A percentile compares a stretch with the other conserved stretches of the same genome.
These are phyloP conservation scores for Nymphalis urticae DNA, from an alignment of 2,888 invertebrate genomes.

Conservation along the genomic window DNA sequence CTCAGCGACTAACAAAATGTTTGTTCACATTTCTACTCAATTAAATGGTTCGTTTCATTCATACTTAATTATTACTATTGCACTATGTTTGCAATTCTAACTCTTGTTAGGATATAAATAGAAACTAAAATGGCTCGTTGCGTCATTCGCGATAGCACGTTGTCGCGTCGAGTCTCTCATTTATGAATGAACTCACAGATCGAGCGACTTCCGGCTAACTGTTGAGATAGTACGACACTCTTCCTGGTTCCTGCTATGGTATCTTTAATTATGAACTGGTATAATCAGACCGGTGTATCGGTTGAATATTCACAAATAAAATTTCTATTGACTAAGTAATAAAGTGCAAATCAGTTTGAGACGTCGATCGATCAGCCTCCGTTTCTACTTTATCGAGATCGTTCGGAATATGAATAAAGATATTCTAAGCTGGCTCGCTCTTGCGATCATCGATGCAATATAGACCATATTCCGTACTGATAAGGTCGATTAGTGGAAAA, in stretches of 20 bases:
- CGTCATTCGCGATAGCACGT: constrained; percentile 70
- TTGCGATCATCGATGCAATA: constrained; percentile 48
- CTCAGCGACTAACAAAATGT: constrained; percentile 60
- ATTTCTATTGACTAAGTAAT: constrained; percentile 48
- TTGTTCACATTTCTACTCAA: constrained; percentile 75
- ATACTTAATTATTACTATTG: constrained; percentile 67
- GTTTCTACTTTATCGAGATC: constrained; percentile 73
- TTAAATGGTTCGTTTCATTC: constrained; percentile 77
- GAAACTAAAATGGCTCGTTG: constrained; percentile 54
- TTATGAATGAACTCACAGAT: constrained; percentile 82
- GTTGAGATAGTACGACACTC: constrained; percentile 82
- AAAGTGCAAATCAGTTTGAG: constrained; percentile 56
- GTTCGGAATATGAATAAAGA: constrained; percentile 79
- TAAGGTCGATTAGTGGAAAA: constrained; percentile 55
- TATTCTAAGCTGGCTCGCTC: constrained; percentile 73
- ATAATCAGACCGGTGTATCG: constrained; percentile 61
- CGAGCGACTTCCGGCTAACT: constrained; percentile 80
- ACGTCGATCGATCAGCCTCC: constrained; percentile 60
- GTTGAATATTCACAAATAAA: constrained; percentile 42
- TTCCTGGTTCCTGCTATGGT: constrained; percentile 81
- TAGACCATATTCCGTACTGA: constrained; percentile 52
- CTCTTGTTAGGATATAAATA: constrained; percentile 56
- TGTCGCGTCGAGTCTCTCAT: constrained; percentile 69
- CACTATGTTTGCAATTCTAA: constrained; percentile 53
- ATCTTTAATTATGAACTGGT: constrained; percentile 77